A percentile compares a stretch with the other conserved stretches of the same genome.
Evolutionary conservation across 2,888 invertebrate species (phyloP).

Genomic region (Thereva nobilitata): DNA sequence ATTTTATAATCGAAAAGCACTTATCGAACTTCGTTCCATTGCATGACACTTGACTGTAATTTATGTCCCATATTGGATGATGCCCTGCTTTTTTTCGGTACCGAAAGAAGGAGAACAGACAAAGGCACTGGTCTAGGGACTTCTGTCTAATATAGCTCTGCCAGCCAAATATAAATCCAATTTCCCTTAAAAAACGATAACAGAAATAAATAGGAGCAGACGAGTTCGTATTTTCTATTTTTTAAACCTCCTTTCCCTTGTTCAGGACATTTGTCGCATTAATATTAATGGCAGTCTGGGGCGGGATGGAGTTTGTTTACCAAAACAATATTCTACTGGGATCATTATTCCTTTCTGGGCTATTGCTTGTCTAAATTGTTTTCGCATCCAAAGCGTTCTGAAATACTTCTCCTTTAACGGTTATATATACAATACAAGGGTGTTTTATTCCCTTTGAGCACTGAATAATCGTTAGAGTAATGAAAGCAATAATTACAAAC

Average conservation of each 20-base stretch:
- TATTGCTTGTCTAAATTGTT: slow-evolving; percentile 19
- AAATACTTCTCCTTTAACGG: background rate
- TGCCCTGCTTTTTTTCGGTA: no score
- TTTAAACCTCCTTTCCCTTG: background rate
- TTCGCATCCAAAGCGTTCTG: slow-evolving; percentile 2
- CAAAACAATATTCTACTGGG: slow-evolving; percentile 16
- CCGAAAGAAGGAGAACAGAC: no score
- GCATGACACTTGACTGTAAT: no score
- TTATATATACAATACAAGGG: no score
- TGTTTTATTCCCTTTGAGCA: background rate
- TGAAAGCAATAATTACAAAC: slow-evolving; percentile 8
- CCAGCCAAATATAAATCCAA: slow-evolving; percentile 10
- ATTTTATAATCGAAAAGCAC: no score
- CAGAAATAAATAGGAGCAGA: slow-evolving; percentile 9
- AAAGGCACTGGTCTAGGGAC: no score
- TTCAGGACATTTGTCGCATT: slow-evolving; percentile 21
- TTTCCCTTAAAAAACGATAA: slow-evolving; percentile 17
- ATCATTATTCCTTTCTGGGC: slow-evolving; percentile 19
- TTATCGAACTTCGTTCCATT: no score
- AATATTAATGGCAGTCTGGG: slow-evolving; percentile 14
- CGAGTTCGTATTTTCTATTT: background rate
- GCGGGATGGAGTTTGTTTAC: background rate
- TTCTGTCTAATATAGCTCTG: no score
- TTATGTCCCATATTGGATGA: no score
- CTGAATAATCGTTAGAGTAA: slow-evolving; percentile 11